Evolutionary conservation across 2,797 vertebrate species (phyloP).

Genomic region (Glossophaga mutica): DNA sequence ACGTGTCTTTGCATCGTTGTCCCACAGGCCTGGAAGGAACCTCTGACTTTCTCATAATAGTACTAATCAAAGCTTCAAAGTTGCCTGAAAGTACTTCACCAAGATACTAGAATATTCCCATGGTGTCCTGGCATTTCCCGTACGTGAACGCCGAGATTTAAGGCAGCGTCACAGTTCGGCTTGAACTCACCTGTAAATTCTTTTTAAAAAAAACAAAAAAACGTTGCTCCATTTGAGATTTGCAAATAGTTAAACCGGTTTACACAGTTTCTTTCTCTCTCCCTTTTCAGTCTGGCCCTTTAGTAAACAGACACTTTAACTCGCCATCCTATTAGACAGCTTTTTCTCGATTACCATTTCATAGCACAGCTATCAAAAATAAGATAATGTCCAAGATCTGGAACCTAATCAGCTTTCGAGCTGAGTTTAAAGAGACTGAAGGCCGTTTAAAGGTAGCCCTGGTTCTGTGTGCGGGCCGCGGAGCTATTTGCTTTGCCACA

Average conservation of each 20-base stretch:
- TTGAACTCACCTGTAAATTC: slow-evolving; percentile 31
- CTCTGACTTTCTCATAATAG: slow-evolving; percentile 6
- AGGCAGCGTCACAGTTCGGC: background rate
- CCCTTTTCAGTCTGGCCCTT: slow-evolving; percentile 76
- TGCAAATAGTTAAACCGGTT: slow-evolving; percentile 80
- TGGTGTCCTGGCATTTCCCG: background rate
- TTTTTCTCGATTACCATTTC: slow-evolving; percentile 85
- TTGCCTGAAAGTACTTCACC: background rate
- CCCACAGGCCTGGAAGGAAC: background rate
- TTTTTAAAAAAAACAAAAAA: slow-evolving; percentile 44
- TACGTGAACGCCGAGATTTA: background rate
- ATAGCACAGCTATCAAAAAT: slow-evolving; percentile 84
- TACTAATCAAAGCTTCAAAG: background rate
- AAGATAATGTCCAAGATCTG: slow-evolving; percentile 85
- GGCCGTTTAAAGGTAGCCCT: slow-evolving; percentile 82
- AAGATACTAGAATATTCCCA: background rate
- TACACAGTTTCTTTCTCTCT: slow-evolving; percentile 67
- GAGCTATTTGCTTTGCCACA: slow-evolving; percentile 83
- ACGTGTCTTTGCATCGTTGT: background rate
- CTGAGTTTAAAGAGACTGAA: slow-evolving; percentile 83
- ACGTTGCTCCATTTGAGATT: slow-evolving; percentile 57
- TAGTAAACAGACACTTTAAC: slow-evolving; percentile 83
- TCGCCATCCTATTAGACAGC: slow-evolving; percentile 77
- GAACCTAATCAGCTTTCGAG: slow-evolving; percentile 84
- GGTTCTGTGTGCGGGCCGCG: slow-evolving; percentile 82